phyloP scores from a whole-genome alignment of 2,113 vertebrate genomes.

The Aplodontia rufa region DNA sequence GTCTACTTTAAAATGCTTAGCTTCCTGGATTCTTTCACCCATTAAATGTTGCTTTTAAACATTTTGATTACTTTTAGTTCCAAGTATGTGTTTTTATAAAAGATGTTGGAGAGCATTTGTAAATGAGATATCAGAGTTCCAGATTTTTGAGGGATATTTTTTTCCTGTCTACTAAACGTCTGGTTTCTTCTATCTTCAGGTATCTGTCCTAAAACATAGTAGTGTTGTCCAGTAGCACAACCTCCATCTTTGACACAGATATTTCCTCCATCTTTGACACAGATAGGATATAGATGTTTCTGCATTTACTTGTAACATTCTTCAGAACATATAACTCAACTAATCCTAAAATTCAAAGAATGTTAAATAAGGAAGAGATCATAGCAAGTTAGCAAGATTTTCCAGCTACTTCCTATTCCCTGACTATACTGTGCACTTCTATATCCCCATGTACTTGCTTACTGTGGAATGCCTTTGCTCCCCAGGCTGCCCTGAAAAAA shows the following conservation, averaged over 20 bases:
- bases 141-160: conserved; percentile 48
- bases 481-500: background rate
- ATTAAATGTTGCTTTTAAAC: conserved; percentile 49
- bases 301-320: conserved; percentile 1
- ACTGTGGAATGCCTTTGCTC: background rate
- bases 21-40: background rate
- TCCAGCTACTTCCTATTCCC: background rate
- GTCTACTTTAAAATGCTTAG: conserved; percentile 55
- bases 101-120: conserved; percentile 19
- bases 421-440: background rate
- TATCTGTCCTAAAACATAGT: conserved; percentile 43
- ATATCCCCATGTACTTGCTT: background rate
- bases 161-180: conserved; percentile 45
- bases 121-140: conserved; percentile 31
- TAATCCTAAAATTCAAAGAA: conserved; percentile 19
- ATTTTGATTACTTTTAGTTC: conserved; percentile 34
- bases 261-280: background rate
- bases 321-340: conserved; percentile 39
- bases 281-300: conserved; percentile 7
- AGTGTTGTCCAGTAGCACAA: background rate
- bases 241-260: conserved; percentile 19
- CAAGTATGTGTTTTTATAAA: conserved; percentile 3
- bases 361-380: conserved; percentile 33
- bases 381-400: background rate
- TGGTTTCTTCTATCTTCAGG: conserved; percentile 44